These are phyloP conservation scores for Helobdella robusta DNA, from an alignment of 2,888 invertebrate species.

Conservation along the genomic window DNA sequence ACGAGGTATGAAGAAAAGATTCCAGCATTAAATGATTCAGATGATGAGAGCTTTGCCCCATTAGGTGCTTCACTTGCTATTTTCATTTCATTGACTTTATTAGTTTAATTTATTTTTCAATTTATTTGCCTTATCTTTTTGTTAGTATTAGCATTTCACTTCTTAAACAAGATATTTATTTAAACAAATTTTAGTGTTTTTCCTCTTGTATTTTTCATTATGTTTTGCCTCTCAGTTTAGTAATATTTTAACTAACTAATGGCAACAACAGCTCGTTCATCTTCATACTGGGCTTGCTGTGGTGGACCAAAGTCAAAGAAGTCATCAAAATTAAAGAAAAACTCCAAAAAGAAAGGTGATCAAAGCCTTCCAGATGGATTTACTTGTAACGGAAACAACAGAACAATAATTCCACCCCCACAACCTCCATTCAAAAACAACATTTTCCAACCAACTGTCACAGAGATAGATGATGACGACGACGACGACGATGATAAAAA, in stretches of 20 bases:
- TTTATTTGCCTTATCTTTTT: background rate
- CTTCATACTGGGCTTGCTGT: slow-evolving; percentile 21
- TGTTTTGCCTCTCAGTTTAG: background rate
- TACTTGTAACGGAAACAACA: slow-evolving; percentile 9
- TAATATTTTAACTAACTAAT: background rate
- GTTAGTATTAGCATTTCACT: too few relatives aligned
- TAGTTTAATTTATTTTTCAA: background rate
- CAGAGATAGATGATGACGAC: background rate
- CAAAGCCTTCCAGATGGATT: slow-evolving; percentile 22
- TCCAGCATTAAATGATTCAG: slow-evolving; percentile 17
- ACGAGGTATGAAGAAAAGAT: slow-evolving; percentile 4
- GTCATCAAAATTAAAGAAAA: background rate
- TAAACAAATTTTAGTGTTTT: background rate
- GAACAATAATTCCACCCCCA: background rate
- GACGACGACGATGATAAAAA: too few relatives aligned
- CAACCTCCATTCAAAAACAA: background rate
- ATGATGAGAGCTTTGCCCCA: slow-evolving; percentile 12
- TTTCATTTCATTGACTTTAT: background rate
- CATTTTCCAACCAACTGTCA: slow-evolving; percentile 4
- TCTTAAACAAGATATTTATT: too few relatives aligned
- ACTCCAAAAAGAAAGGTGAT: background rate
- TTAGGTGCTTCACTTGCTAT: slow-evolving; percentile 7
- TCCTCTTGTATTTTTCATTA: background rate
- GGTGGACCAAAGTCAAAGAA: slow-evolving; percentile 6
- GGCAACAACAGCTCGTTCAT: background rate